Base-by-base conservation (phyloP, 1,140 invertebrate species). In the Aphaenogaster rudis region DNA sequence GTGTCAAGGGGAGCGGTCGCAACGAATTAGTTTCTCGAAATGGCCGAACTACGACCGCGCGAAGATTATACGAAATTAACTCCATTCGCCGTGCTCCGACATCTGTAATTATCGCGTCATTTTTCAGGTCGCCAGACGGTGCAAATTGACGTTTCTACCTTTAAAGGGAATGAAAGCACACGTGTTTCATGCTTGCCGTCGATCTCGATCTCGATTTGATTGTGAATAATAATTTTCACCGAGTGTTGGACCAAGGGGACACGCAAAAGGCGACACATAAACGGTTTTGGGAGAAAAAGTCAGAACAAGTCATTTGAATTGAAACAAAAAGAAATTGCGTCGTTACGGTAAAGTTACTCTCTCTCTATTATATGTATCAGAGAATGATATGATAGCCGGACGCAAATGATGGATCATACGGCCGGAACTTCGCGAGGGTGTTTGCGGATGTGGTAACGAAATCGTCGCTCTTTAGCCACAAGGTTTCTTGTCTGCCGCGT, bases 371-470 rank as follows among this genome's bases (percentile, higher is more conserved):
- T 33, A n/a, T 33, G 50, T 57, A 71, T 13, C 66, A 33, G 15
- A 21, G 66, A 59, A 57, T 42, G 81, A 63, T 63, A 72, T 36
- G 59, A 78, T 57, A 42, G 17, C 1, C 59, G 82, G n/a, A 78
- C 59, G 8, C 36, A 66, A 86, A 82, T 42, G 36, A 67, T 57
- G 61, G 42, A 79, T 71, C 64, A 50, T 69, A 78, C 74, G 52
- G 54, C 42, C 89, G 89, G 89, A 91, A 59, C 21, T 54, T 86
- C 86, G 90, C 82, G 88, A 88, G 90, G 90, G 88, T 86, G 88
- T 91, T 88, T 86, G 81, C 81, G 82, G 90, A 91, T 88, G 88
- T 88, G 88, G 88, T 84, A 88, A 90, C 80, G 76, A 90, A 82
- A 50, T 67, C 59, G 64, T 74, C 78, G 59, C 87, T 69, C 72